Conservation (phyloP, 2,797 vertebrate genomes). For the Euphonia xanthogaster region DNA sequence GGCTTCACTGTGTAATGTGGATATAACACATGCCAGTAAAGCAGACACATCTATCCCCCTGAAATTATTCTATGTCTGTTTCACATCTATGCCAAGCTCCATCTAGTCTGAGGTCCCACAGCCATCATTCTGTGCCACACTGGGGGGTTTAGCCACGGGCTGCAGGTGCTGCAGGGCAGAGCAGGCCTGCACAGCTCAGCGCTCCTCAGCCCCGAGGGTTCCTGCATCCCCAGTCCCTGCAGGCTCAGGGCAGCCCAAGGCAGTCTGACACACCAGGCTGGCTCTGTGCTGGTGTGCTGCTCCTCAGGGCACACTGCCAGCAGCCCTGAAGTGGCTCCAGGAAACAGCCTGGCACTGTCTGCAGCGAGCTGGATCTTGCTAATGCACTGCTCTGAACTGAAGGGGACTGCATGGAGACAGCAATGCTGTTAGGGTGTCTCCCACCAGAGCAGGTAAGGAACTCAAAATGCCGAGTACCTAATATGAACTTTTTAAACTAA, state of each 20-base stretch:
- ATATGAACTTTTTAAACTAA: neutral
- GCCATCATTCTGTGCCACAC: fast-evolving
- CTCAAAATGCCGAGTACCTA: neutral
- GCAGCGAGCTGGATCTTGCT: neutral
- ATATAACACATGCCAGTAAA: neutral
- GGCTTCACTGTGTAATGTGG: neutral
- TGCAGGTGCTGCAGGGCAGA: neutral
- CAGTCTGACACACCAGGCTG: neutral
- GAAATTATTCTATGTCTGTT: neutral
- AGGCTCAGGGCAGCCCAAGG: neutral
- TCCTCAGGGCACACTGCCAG: neutral
- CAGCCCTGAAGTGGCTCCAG: neutral
- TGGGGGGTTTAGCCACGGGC: neutral
- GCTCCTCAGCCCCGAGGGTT: fast-evolving
- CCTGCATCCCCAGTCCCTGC: fast-evolving
- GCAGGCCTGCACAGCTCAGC: fast-evolving
- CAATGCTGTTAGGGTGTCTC: neutral
- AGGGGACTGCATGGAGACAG: neutral
- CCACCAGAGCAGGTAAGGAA: neutral
- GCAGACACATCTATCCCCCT: neutral
- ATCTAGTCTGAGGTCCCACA: fast-evolving
- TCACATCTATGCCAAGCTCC: neutral
- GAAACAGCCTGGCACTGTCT: neutral
- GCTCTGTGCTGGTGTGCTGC: neutral
- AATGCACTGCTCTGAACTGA: fast-evolving